A percentile compares a stretch with the other conserved stretches of the same genome.
phyloP scores from a whole-genome alignment of 2,888 invertebrate species.

The Anoncus sp. region DNA sequence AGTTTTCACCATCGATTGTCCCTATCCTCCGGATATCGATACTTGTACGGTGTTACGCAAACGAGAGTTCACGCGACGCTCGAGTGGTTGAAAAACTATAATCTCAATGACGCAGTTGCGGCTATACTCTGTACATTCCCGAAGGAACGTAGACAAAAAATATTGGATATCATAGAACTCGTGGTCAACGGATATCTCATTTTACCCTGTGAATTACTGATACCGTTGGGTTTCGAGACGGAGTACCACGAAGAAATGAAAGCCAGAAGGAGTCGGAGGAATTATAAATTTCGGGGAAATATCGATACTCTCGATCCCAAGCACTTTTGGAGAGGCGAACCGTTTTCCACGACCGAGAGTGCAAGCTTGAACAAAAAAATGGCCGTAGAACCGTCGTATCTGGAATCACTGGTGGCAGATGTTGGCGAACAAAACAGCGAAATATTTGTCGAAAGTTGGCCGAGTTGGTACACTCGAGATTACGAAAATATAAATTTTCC shows the following conservation, averaged over 20 bases:
- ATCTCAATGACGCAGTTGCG: constrained; percentile 88
- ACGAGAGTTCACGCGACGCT: constrained; percentile 89
- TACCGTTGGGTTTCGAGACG: constrained; percentile 84
- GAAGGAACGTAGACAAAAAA: constrained; percentile 84
- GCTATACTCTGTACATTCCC: constrained; percentile 88
- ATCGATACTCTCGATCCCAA: constrained; percentile 62
- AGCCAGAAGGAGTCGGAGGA: constrained; percentile 42
- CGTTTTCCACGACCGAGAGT: constrained; percentile 24
- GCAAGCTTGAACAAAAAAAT: too few species aligned
- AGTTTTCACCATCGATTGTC: constrained; percentile 89
- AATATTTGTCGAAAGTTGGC: constrained; percentile 64
- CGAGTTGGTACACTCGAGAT: constrained; percentile 87
- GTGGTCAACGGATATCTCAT: constrained; percentile 88
- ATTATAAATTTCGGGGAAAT: constrained; percentile 73
- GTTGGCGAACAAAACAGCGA: constrained; percentile 45
- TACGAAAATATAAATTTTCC: constrained; percentile 86
- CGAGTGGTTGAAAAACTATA: constrained; percentile 90
- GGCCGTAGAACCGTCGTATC: constrained; percentile 39
- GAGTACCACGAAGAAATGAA: constrained; percentile 56
- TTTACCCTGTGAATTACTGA: constrained; percentile 85
- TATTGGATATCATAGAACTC: constrained; percentile 86
- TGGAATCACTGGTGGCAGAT: constrained; percentile 37
- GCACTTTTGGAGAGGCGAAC: constrained; percentile 45
- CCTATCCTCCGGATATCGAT: constrained; percentile 81
- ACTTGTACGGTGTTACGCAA: constrained; percentile 86